Base-by-base conservation (phyloP, 1,140 invertebrate species). In the Anoplophora glabripennis region DNA sequence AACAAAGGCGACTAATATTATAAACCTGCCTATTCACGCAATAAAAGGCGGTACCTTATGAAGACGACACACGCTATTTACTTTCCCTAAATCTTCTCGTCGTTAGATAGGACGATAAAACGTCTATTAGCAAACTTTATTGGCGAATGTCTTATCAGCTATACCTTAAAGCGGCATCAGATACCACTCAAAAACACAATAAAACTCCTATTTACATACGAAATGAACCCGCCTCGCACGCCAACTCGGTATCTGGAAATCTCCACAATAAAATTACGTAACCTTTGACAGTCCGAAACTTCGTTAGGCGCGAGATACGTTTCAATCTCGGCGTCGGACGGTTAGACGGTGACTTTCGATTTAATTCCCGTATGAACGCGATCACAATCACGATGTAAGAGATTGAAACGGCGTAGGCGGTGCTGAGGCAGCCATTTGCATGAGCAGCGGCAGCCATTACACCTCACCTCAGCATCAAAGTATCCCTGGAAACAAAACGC, bases 381-480 rank as follows among this genome's bases (percentile, higher is more conserved):
- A 53, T 66, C 59, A 64, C 57, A 61, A 47, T 61, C 61, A 52
- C 58, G 53, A 44, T 52, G 35, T 41, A 44, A 56, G 52, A 53
- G 53, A 57, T 57, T 53, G 40, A 60, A 58, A 60, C 57, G 21
- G 49, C 48, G 61, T 59, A 62, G 62, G 62, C 65, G 62, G 61
- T 57, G 49, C 63, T 61, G 48, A 59, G 59, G 65, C 62, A 62
- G 65, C 65, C 65, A 67, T 67, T 67, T 67, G 62, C 65, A 67
- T 67, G 65, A 60, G 61, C 58, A 67, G 65, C 65, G 65, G 62
- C 62, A 64, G 65, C 65, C 65, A 67, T 67, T 67, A 64, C 62
- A 67, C 65, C 62, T 64, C 58, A 59, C 49, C 36, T 33, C 49
- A 52, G 34, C 53, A 67, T 67, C 65, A 67, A 67, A 67, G 65